Evolutionary conservation across 2,888 invertebrate genomes (phyloP), one percentile per base, ranked within the genome.

Genomic region (Carpatolechia fugitivella): DNA sequence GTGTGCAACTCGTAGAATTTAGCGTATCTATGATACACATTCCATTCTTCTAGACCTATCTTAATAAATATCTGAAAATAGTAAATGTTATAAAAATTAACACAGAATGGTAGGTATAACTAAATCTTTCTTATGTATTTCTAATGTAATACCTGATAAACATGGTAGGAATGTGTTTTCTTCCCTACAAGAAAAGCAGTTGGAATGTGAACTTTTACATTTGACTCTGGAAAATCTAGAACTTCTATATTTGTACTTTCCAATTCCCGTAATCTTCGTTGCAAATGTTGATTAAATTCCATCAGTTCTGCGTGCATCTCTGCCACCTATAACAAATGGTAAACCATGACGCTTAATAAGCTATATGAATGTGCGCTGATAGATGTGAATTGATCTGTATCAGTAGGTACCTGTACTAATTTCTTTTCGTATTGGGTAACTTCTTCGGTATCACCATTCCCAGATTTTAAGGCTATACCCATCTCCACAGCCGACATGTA

Each of bases 301-400:
- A 97, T 96, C 52, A 98, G 85, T 76, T 98, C 97, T 0, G 96
- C 97, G 72, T 97, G 97, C 97, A 98, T 98, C 85, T 97, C 96
- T 1, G 97, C 97, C 0, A 97, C 96, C 95, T 95, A 69, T 11
- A 60, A 58, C 18, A 58, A 52, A 60, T 73, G 60, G 36, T 20
- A 40, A n/a, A 10, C 16, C 8, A 47, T 44, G 13, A n/a, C n/a
- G n/a, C n/a, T n/a, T n/a, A n/a, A n/a, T n/a, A n/a, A n/a, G n/a
- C n/a, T n/a, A n/a, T n/a, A n/a, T n/a, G n/a, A n/a, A n/a, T n/a
- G n/a, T n/a, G n/a, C n/a, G n/a, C n/a, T n/a, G n/a, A n/a, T n/a
- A n/a, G n/a, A n/a, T n/a, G n/a, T n/a, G n/a, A n/a, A n/a, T n/a
- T n/a, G 24, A 24, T 24, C 24, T 24, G 3, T 24, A 24, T 24